Percentiles rank a stretch among this genome's conserved stretches.
These are phyloP conservation scores for Drepana arcuata DNA, from an alignment of 1,140 invertebrate genomes.

Conservation along the genomic window DNA sequence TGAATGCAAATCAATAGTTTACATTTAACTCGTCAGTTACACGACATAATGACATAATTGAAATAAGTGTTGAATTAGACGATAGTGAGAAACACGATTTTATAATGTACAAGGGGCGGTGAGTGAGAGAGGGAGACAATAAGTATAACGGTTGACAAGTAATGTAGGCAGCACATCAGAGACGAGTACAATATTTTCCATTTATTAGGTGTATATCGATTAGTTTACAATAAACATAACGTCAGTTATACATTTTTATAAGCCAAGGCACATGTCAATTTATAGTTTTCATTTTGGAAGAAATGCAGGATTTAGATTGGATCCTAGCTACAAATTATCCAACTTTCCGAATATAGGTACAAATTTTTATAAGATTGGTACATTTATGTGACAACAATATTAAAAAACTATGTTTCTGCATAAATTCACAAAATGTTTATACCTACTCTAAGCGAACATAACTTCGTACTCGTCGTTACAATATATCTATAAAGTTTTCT, in stretches of 20 bases:
- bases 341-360: slow-evolving; percentile 71
- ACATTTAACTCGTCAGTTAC: too few relatives aligned
- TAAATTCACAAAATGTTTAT: slow-evolving; percentile 68
- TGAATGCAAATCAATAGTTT: too few relatives aligned
- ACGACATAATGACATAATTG: too few relatives aligned
- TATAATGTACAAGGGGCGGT: too few relatives aligned
- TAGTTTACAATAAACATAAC: slow-evolving; percentile 43
- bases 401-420: slow-evolving; percentile 71
- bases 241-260: slow-evolving; percentile 50
- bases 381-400: slow-evolving; percentile 70
- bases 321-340: slow-evolving; percentile 70
- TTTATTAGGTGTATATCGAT: slow-evolving; percentile 31
- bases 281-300: slow-evolving; percentile 51
- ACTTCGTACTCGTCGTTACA: slow-evolving; percentile 53
- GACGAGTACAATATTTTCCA: slow-evolving; percentile 20
- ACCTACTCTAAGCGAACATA: slow-evolving; percentile 69
- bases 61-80: too few relatives aligned
- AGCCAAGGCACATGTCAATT: slow-evolving; percentile 64
- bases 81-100: too few relatives aligned
- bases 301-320: slow-evolving; percentile 65
- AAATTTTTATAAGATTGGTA: slow-evolving; percentile 69
- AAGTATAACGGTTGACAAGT: too few relatives aligned
- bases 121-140: too few relatives aligned
- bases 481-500: slow-evolving; percentile 64
- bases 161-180: slow-evolving; percentile 32